Percentiles rank a stretch among this genome's conserved stretches.
Evolutionary conservation across 2,113 vertebrate species (phyloP).

Genomic region (Mus pahari): DNA sequence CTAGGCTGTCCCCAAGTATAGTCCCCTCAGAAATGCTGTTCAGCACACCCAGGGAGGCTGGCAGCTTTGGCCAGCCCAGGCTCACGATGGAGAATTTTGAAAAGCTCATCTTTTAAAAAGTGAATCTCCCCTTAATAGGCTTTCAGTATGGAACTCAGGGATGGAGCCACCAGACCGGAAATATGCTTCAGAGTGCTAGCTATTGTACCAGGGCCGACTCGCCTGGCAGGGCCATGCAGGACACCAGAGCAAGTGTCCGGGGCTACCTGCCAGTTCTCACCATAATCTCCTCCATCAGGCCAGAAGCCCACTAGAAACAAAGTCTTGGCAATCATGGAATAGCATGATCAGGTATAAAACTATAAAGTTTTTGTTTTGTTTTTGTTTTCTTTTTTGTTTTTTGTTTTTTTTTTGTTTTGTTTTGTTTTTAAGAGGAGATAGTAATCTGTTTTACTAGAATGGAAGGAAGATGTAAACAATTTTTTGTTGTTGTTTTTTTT

Average conservation of each 20-base stretch:
- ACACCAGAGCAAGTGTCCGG: slow-evolving; percentile 84
- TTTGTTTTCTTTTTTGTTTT: no score
- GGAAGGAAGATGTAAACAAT: slow-evolving; percentile 85
- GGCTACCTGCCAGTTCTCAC: slow-evolving; percentile 84
- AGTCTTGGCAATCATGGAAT: slow-evolving; percentile 83
- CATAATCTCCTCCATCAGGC: slow-evolving; percentile 87
- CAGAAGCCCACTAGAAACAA: slow-evolving; percentile 83
- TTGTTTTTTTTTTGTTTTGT: no score
- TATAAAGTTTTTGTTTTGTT: slow-evolving; percentile 81
- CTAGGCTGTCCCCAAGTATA: slow-evolving; percentile 96
- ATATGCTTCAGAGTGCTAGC: slow-evolving; percentile 75
- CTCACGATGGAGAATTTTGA: slow-evolving; percentile 95
- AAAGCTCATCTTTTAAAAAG: slow-evolving; percentile 97
- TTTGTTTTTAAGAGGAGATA: slow-evolving; percentile 69
- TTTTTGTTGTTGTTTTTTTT: no score
- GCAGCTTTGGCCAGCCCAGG: slow-evolving; percentile 92
- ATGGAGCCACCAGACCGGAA: slow-evolving; percentile 80
- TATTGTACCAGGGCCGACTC: slow-evolving; percentile 67
- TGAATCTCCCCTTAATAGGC: slow-evolving; percentile 98
- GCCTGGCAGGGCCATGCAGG: slow-evolving; percentile 82
- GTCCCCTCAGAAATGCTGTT: slow-evolving; percentile 96
- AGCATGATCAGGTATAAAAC: slow-evolving; percentile 84
- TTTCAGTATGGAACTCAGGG: slow-evolving; percentile 94
- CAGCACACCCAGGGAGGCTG: slow-evolving; percentile 92
- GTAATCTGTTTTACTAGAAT: slow-evolving; percentile 85